Base-by-base conservation (phyloP, 2,113 vertebrate genomes). In the Tupaia chinensis region DNA sequence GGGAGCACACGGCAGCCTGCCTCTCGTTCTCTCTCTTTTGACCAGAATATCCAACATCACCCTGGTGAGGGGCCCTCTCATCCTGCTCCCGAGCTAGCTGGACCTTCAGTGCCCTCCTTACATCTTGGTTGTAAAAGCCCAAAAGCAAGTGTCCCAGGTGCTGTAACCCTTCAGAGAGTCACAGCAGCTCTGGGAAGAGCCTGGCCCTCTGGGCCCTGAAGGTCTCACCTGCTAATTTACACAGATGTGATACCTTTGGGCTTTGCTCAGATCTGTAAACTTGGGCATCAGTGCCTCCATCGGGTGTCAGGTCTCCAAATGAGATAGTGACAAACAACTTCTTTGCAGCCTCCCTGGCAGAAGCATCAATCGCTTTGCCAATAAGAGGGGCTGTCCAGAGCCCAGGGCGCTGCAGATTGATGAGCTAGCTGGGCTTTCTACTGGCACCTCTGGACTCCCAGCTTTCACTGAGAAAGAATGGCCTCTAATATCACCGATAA, bases 381-480 rank as follows among this genome's bases (percentile, higher is more conserved):
- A 15, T 54, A 69, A 91, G 70, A 95, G 90, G 16, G 70, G 13
- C 91, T 91, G 88, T 74, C 81, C 22, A 58, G 94, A 92, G 97
- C 88, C 91, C 91, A 2, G 32, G 85, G 65, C 7, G 0, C 81
- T 79, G 29, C 29, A 29, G 81, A 94, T 94, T 88, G 91, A 86
- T 16, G 73, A 92, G 77, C 73, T 58, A 87, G n/a, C 94, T 23
- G 7, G 84, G 79, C 69, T 78, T 88, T 92, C 85, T 87, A 0
- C 91, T 81, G 54, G 87, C 54, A 78, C 87, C 92, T 87, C 80
- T 76, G 68, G 94, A 79, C 94, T 96, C 27, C 34, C 25, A 68
- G 84, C 90, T 93, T 95, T 97, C 88, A 81, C 10, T 9, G 80
- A 92, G 92, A 89, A 97, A 89, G 82, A 91, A 94, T 85, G 85